These are phyloP conservation scores for Lytechinus variegatus DNA, from an alignment of 35 echinoderm and acorn worm species.

Conservation along the genomic window DNA sequence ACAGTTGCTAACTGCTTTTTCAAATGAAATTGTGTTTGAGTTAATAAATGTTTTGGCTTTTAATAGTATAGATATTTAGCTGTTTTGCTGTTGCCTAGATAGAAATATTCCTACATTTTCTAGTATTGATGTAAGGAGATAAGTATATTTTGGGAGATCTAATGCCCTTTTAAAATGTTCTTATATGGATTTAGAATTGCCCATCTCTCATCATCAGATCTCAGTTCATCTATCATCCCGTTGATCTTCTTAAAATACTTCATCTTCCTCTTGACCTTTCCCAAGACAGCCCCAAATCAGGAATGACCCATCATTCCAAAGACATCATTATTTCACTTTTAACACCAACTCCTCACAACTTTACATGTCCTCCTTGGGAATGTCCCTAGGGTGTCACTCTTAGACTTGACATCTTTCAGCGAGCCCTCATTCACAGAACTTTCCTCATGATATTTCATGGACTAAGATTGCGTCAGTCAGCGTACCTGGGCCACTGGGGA, in stretches of 20 bases:
- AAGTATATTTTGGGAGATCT: not conserved
- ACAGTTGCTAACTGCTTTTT: too few species aligned
- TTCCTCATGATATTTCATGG: not conserved
- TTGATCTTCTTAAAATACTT: not conserved
- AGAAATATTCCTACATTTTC: not conserved
- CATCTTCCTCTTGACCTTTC: not conserved
- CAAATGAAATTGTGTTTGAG: not conserved
- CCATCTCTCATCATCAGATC: not conserved
- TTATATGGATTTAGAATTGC: not conserved
- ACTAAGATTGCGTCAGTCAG: not conserved
- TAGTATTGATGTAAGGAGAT: not conserved
- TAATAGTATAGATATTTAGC: not conserved
- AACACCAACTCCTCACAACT: constrained; percentile 2
- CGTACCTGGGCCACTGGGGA: not conserved
- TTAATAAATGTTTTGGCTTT: not conserved
- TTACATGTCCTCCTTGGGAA: not conserved
- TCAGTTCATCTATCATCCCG: not conserved
- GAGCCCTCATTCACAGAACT: not conserved
- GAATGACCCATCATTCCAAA: not conserved
- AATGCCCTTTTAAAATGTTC: not conserved
- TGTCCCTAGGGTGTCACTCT: not conserved
- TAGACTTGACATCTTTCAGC: not conserved
- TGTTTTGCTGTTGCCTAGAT: not conserved
- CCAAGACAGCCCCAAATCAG: not conserved
- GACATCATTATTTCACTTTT: constrained; percentile 20